These are phyloP conservation scores for Chelonoidis abingdonii DNA, from an alignment of 2,113 vertebrate species.

Conservation along the genomic window DNA sequence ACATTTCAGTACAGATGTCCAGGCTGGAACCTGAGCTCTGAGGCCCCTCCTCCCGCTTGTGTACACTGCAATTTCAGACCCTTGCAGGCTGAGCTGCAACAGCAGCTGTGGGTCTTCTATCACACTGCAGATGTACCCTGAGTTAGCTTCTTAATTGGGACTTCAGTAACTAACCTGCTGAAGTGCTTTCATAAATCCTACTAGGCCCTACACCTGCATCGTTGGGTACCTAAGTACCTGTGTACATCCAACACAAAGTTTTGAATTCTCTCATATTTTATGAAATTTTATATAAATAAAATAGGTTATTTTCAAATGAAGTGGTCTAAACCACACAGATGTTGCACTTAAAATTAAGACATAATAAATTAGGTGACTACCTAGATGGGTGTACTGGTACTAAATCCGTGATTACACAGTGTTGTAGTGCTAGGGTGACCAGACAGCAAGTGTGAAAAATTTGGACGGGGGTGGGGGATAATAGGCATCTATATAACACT, in stretches of 20 bases:
- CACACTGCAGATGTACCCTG: neutral
- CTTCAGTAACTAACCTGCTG: rapidly evolving
- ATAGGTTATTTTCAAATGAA: neutral
- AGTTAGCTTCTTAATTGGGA: neutral
- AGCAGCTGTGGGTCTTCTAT: neutral
- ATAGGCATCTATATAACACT: too few relatives aligned
- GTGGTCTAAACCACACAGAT: neutral
- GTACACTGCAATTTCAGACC: neutral
- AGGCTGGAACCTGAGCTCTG: neutral
- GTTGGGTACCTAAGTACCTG: neutral
- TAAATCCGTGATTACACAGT: rapidly evolving
- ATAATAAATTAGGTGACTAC: rapidly evolving
- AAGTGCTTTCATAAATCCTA: neutral
- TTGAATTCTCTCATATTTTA: neutral
- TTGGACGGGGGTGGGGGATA: too few relatives aligned
- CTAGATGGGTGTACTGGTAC: neutral
- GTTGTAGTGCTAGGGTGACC: too few relatives aligned
- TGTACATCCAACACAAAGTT: neutral
- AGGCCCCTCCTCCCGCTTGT: rapidly evolving
- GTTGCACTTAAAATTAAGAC: neutral
- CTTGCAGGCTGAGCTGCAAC: neutral
- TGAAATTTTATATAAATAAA: neutral
- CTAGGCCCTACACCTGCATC: neutral
- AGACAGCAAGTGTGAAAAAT: too few relatives aligned
- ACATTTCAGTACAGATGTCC: neutral